Evolutionary conservation across 2,797 vertebrate species (phyloP).

Genomic region (Microhierax caerulescens): DNA sequence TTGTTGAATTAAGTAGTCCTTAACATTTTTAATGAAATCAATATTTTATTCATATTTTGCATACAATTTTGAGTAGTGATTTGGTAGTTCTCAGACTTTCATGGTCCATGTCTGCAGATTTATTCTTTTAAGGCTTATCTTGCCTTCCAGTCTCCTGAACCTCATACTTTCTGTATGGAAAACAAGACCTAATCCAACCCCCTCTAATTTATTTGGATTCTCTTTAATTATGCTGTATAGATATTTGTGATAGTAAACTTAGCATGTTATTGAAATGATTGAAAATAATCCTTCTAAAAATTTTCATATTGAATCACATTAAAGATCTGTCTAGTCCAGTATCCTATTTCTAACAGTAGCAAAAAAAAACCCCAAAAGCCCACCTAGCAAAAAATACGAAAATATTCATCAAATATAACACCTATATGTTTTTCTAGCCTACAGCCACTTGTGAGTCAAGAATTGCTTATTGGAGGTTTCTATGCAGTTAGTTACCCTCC

Average conservation of each 20-base stretch:
- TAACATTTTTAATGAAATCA: constrained; percentile 87
- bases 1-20: constrained; percentile 84
- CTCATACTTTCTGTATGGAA: neutral
- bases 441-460: neutral
- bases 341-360: neutral
- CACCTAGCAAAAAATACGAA: neutral
- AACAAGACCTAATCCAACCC: neutral
- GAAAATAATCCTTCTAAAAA: neutral
- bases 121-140: neutral
- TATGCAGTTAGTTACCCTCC: neutral
- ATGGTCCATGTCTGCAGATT: neutral
- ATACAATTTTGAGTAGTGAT: constrained; percentile 76
- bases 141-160: neutral
- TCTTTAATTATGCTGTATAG: neutral
- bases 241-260: neutral
- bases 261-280: neutral
- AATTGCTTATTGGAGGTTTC: neutral
- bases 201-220: neutral
- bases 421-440: neutral
- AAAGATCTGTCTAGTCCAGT: neutral
- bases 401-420: neutral
- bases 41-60: constrained; percentile 86
- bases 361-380: neutral
- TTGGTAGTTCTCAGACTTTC: constrained; percentile 47
- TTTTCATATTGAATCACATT: neutral